phyloP scores from a whole-genome alignment of 2,797 vertebrate genomes.

The Channallabes apus region DNA sequence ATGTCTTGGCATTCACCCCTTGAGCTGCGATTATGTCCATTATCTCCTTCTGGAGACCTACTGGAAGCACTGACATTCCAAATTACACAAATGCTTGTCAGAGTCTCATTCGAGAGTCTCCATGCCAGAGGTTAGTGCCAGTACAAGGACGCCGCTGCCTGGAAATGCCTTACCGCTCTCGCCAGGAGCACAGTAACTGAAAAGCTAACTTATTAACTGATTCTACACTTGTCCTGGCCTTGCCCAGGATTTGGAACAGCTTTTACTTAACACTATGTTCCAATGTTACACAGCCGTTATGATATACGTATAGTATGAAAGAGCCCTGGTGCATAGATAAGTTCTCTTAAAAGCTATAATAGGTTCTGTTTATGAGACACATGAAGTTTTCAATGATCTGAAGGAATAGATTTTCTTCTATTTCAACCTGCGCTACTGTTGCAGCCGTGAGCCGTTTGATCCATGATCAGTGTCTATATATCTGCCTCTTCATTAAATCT shows the following conservation, averaged over 20 bases:
- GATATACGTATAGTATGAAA: not conserved
- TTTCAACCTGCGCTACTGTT: not conserved
- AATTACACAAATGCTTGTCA: conserved; percentile 39
- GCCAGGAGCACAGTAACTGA: not conserved
- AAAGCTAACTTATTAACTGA: not conserved
- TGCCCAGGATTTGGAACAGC: no score
- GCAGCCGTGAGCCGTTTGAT: conserved; percentile 9
- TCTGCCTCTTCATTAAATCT: conserved; percentile 29
- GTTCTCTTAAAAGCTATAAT: not conserved
- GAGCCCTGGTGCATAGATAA: no score
- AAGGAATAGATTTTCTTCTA: not conserved
- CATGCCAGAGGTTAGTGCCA: conserved; percentile 15
- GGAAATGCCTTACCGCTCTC: not conserved
- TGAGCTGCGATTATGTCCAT: conserved; percentile 13
- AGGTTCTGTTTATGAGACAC: not conserved
- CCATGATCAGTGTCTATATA: conserved; percentile 5
- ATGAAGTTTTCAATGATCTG: not conserved
- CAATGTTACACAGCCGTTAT: not conserved
- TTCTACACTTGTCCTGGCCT: not conserved
- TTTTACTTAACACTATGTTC: not conserved
- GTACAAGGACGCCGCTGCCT: not conserved
- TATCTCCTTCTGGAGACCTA: conserved; percentile 32
- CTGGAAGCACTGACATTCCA: conserved; percentile 47
- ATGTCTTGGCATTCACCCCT: no score
- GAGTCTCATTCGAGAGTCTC: conserved; percentile 34